A percentile compares a stretch with the other conserved stretches of the same genome.
These are phyloP conservation scores for Nesogale talazaci DNA, from an alignment of 2,113 vertebrate species.

Conservation along the genomic window DNA sequence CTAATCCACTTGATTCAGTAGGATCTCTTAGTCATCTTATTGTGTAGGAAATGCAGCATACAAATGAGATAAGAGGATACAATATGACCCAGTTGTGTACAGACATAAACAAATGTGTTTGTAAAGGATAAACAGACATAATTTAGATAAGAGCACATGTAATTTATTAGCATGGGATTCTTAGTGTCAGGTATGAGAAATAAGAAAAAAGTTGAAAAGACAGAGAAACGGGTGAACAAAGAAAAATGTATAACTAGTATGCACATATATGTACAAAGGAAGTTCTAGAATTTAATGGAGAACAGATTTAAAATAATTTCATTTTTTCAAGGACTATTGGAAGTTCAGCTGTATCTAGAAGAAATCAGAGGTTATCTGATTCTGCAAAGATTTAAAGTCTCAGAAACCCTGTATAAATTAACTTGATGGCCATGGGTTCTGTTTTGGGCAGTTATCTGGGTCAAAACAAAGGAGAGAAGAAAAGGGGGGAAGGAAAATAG, in stretches of 20 bases:
- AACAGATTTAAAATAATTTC: no score
- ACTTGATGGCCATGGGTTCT: no score
- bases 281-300: no score
- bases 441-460: background rate
- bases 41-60: background rate
- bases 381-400: no score
- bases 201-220: background rate
- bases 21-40: background rate
- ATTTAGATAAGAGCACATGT: background rate
- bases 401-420: no score
- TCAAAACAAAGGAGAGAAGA: background rate
- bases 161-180: background rate
- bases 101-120: background rate
- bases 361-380: no score
- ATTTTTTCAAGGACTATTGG: no score
- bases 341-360: no score
- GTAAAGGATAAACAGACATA: background rate
- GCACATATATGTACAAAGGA: background rate
- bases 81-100: constrained; percentile 13
- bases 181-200: background rate
- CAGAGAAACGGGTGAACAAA: background rate
- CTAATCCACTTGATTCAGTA: background rate
- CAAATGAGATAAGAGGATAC: background rate
- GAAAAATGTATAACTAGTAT: background rate
- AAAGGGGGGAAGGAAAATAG: background rate